Conservation (phyloP, 2,888 invertebrate species). For the Thecocarcelia acutangulata region DNA sequence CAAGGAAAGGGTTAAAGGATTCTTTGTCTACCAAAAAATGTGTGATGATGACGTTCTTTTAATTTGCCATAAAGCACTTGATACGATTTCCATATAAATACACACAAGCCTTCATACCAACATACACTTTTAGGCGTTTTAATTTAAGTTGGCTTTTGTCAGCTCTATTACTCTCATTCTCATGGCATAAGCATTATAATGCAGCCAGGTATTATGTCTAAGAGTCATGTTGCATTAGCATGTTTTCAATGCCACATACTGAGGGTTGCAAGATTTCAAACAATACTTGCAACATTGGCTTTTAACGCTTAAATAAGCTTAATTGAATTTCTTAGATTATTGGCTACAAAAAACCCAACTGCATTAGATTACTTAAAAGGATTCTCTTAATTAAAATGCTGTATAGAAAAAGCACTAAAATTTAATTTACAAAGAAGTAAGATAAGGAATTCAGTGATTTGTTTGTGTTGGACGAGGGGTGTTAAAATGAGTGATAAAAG, state of each 20-base stretch:
- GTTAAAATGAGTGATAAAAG: too few relatives aligned
- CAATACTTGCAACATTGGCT: conserved; percentile 78
- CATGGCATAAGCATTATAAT: conserved; percentile 22
- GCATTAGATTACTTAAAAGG: conserved; percentile 34
- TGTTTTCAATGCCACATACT: conserved; percentile 21
- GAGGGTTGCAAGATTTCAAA: conserved; percentile 46
- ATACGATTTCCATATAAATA: conserved; percentile 54
- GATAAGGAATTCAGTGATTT: conserved; percentile 26
- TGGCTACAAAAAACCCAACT: conserved; percentile 15
- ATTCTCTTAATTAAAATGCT: conserved; percentile 77
- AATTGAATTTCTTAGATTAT: conserved; percentile 78
- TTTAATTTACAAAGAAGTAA: conserved; percentile 44
- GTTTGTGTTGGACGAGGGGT: too few relatives aligned
- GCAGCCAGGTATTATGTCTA: conserved; percentile 56
- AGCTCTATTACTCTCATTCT: conserved; percentile 60
- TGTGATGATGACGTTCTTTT: conserved; percentile 67
- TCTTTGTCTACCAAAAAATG: conserved; percentile 52
- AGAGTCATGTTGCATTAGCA: conserved; percentile 61
- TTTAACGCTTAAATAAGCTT: conserved; percentile 82
- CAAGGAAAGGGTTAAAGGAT: conserved; percentile 19
- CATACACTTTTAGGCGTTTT: conserved; percentile 68
- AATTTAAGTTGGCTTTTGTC: conserved; percentile 71
- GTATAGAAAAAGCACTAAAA: conserved; percentile 43
- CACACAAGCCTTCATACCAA: conserved; percentile 39
- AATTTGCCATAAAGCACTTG: conserved; percentile 63